Conservation (phyloP, 37 sponge, comb jelly and placozoan species). For the Crambe crambe region DNA sequence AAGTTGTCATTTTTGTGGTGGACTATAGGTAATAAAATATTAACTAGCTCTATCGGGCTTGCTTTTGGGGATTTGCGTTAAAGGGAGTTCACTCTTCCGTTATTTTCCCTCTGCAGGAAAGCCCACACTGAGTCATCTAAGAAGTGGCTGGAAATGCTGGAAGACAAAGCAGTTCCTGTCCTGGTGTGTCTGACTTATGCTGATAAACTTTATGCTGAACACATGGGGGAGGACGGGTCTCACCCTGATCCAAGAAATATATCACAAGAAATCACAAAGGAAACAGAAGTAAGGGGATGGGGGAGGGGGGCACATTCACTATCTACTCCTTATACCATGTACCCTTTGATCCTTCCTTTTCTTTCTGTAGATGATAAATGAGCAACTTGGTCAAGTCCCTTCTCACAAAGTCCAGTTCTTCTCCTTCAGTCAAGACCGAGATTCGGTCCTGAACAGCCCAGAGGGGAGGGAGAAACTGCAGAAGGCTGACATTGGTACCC, state of each 20-base stretch:
- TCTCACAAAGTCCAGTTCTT: neutral
- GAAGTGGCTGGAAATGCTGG: conserved; percentile 49
- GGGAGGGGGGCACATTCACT: too few relatives aligned
- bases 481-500: neutral
- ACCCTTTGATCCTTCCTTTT: too few relatives aligned
- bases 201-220: conserved; percentile 65
- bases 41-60: too few relatives aligned
- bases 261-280: neutral
- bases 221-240: conserved; percentile 28
- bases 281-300: neutral
- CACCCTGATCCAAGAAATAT: neutral
- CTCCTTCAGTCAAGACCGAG: conserved; percentile 20
- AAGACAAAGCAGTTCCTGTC: conserved; percentile 31
- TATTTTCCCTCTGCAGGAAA: too few relatives aligned
- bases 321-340: too few relatives aligned
- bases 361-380: neutral
- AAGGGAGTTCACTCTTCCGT: too few relatives aligned
- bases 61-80: too few relatives aligned
- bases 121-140: conserved; percentile 47
- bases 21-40: conserved; percentile 60
- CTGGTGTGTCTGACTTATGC: conserved; percentile 70
- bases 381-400: neutral
- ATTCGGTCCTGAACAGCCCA: conserved; percentile 12
- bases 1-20: conserved; percentile 65
- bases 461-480: conserved; percentile 13